Evolutionary conservation across 2,888 invertebrate genomes (phyloP), one percentile per base, ranked within the genome.

Genomic region (Caenorhabditis uteleia): DNA sequence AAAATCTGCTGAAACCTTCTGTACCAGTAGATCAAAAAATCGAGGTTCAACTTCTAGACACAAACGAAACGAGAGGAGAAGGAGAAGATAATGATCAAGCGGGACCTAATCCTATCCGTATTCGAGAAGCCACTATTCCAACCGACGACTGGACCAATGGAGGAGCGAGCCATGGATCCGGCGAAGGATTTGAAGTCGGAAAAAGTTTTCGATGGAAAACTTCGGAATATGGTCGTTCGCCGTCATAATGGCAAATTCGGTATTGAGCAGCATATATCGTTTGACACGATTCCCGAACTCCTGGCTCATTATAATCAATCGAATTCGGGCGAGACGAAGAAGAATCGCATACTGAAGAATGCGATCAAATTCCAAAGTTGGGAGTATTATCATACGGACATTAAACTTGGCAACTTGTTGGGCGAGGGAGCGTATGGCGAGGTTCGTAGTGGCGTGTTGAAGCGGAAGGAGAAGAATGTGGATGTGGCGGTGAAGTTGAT

Each of bases 361-460:
- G 53, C 64, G 8, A 40, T 57, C 23, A 48, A 34, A 12, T 42
- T 51, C 1, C 61, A 61, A 27, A 26, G 29, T 23, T 69, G 69
- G 69, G 69, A 69, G 42, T 61, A 53, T 16, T 44, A 48, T 27
- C 69, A 69, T 45, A 31, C 40, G 10, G 61, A 57, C 21, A 49
- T 69, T 27, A 42, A 38, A 4, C n/a, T 69, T 18, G 65, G 65
- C 8, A 42, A 45, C n/a, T 34, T 55, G 1, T 45, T 69, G 12
- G 69, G 69, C 36, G 66, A 62, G 26, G 70, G 70, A 14, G 70
- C 66, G 8, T 70, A 55, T 42, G 70, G 70, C 31, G 57, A 67
- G 40, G 70, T 70, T 25, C 45, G 56, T 2, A 12, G 47, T 2
- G 70, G 66, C 23, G 44, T 36, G 2, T 27, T 60, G 45, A 59